A percentile compares a stretch with the other conserved stretches of the same genome.
These are phyloP conservation scores for Yponomeuta sedellus DNA, from an alignment of 2,888 invertebrate genomes.

Conservation along the genomic window DNA sequence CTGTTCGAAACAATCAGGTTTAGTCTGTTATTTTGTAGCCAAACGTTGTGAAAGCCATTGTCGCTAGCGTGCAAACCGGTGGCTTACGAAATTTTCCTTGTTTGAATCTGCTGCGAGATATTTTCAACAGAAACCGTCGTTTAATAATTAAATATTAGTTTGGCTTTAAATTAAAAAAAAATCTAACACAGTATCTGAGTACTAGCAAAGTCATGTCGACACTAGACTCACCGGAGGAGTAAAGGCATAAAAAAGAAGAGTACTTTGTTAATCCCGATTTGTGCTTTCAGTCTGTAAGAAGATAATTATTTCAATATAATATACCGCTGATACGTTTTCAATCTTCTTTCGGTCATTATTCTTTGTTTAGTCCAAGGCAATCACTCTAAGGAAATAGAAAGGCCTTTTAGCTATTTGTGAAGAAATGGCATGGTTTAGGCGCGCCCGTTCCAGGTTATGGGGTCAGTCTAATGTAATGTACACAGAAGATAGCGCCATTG, in stretches of 20 bases:
- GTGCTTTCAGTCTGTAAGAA: too few species aligned
- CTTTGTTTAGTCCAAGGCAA: not conserved
- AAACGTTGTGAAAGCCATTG: constrained; percentile 12
- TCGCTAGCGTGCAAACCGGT: constrained; percentile 12
- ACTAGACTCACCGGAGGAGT: too few species aligned
- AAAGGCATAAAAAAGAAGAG: too few species aligned
- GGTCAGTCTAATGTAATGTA: constrained; percentile 40
- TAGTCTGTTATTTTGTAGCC: not conserved
- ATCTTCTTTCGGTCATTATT: not conserved
- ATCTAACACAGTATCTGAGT: too few species aligned
- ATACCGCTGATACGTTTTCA: too few species aligned
- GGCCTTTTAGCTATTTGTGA: constrained; percentile 40
- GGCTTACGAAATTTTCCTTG: constrained; percentile 10
- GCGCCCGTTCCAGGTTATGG: constrained; percentile 35
- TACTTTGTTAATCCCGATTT: too few species aligned
- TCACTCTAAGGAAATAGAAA: constrained; percentile 30
- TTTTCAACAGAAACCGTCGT: not conserved
- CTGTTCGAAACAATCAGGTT: not conserved
- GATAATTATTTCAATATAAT: too few species aligned
- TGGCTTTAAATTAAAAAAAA: not conserved
- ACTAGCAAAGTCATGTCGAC: too few species aligned
- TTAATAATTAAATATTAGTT: not conserved
- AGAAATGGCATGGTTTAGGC: constrained; percentile 41
- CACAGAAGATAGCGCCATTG: constrained; percentile 14
- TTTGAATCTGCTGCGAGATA: constrained; percentile 7